Evolutionary conservation across 2,797 vertebrate species (phyloP).

Genomic region (Orientallactaga sibirica): DNA sequence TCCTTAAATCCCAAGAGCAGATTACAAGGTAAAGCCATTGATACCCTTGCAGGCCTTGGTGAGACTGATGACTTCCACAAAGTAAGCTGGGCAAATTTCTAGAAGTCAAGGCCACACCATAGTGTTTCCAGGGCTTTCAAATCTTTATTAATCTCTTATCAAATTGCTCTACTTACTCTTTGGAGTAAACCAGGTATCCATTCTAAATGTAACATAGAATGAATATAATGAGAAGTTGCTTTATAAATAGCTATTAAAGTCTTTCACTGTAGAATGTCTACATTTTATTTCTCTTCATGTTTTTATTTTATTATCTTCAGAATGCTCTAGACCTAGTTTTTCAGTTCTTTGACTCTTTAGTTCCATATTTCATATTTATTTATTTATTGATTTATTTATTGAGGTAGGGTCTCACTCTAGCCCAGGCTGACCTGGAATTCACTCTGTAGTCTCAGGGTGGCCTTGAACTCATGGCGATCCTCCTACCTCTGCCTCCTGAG

Average conservation of each 20-base stretch:
- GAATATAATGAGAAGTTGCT: background rate
- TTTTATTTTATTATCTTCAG: background rate
- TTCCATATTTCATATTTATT: slow-evolving; percentile 48
- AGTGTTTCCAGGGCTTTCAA: slow-evolving; percentile 8
- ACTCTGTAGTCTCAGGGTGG: too few relatives aligned
- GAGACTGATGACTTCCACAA: slow-evolving; percentile 22
- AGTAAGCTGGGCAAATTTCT: background rate
- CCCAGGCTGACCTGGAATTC: too few relatives aligned
- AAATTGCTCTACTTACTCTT: slow-evolving; percentile 31
- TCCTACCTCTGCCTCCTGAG: too few relatives aligned
- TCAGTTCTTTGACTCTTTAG: slow-evolving; percentile 31
- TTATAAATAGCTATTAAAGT: slow-evolving; percentile 9
- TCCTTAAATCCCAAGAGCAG: background rate
- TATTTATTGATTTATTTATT: background rate
- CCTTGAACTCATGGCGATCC: too few relatives aligned
- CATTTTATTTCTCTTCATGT: slow-evolving; percentile 13
- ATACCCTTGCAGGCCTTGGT: background rate
- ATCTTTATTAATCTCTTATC: slow-evolving; percentile 52
- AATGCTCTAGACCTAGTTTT: slow-evolving; percentile 20
- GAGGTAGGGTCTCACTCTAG: too few relatives aligned
- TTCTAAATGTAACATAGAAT: background rate
- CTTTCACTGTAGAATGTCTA: background rate
- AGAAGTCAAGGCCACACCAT: background rate
- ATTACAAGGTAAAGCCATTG: background rate
- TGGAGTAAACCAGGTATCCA: background rate